These are phyloP conservation scores for Pyrochroa serraticornis DNA, from an alignment of 2,888 invertebrate genomes.

Conservation along the genomic window DNA sequence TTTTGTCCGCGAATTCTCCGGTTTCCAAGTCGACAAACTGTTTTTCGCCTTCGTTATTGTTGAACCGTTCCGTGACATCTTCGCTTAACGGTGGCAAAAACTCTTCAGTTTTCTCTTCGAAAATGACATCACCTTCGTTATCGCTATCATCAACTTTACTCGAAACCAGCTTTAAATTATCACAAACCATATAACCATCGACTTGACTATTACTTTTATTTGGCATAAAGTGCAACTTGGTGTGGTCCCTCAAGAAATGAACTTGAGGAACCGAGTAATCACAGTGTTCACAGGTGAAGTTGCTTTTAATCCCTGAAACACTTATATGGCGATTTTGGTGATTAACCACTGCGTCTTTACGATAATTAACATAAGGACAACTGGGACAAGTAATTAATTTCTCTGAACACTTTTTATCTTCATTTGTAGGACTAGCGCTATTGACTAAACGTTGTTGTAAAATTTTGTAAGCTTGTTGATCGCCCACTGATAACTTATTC, in stretches of 20 bases:
- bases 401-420: constrained; percentile 67
- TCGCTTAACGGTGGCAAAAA: constrained; percentile 44
- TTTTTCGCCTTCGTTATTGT: constrained; percentile 54
- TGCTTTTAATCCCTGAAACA: constrained; percentile 64
- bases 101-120: constrained; percentile 44
- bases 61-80: constrained; percentile 46
- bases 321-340: constrained; percentile 77
- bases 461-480: constrained; percentile 67
- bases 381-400: constrained; percentile 72
- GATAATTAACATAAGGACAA: constrained; percentile 80
- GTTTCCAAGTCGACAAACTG: constrained; percentile 55
- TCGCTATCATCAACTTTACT: constrained; percentile 59
- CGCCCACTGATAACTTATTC: constrained; percentile 65
- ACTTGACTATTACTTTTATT: constrained; percentile 61
- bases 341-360: constrained; percentile 74
- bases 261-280: constrained; percentile 80
- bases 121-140: constrained; percentile 42
- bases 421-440: constrained; percentile 56
- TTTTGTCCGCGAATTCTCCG: constrained; percentile 52
- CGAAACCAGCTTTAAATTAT: constrained; percentile 65
- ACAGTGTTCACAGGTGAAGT: constrained; percentile 79
- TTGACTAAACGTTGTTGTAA: constrained; percentile 63
- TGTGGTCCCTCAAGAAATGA: constrained; percentile 78
- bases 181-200: constrained; percentile 67
- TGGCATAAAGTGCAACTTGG: constrained; percentile 75